Conservation (phyloP, 2,888 invertebrate species). For the Myathropa florea region DNA sequence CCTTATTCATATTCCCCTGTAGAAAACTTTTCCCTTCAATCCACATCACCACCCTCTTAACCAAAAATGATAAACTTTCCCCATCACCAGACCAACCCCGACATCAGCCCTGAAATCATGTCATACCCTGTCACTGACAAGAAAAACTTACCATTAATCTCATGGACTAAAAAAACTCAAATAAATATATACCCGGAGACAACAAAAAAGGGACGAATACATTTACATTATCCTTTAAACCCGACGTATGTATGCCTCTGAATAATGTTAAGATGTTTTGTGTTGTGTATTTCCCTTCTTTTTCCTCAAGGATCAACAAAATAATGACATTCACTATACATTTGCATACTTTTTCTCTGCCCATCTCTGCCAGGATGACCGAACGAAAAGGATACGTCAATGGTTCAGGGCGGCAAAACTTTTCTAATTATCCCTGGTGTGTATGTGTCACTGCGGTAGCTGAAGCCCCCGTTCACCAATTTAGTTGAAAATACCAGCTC, state of each 20-base stretch:
- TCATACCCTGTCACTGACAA: conserved; percentile 32
- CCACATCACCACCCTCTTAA: background rate
- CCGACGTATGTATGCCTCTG: background rate
- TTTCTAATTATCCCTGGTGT: conserved; percentile 33
- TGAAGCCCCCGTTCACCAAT: background rate
- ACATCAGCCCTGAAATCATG: conserved; percentile 24
- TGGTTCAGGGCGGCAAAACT: conserved; percentile 27
- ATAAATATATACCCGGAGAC: background rate
- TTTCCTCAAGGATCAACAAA: conserved; percentile 5
- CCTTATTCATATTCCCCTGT: background rate
- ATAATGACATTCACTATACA: background rate
- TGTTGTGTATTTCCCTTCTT: background rate
- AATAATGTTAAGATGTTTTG: conserved; percentile 5
- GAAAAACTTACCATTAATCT: conserved; percentile 26
- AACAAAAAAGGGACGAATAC: conserved; percentile 9
- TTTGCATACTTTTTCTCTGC: conserved; percentile 1
- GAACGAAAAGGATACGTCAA: conserved; percentile 10
- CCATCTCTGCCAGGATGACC: background rate
- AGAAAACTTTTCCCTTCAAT: background rate
- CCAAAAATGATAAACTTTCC: background rate
- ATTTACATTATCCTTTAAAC: conserved; percentile 7
- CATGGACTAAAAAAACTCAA: background rate
- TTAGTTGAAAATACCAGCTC: background rate
- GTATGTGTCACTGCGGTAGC: background rate
- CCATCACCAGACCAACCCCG: background rate